Base-by-base conservation (phyloP, 1,140 invertebrate species). In the Sycophila sp. region DNA sequence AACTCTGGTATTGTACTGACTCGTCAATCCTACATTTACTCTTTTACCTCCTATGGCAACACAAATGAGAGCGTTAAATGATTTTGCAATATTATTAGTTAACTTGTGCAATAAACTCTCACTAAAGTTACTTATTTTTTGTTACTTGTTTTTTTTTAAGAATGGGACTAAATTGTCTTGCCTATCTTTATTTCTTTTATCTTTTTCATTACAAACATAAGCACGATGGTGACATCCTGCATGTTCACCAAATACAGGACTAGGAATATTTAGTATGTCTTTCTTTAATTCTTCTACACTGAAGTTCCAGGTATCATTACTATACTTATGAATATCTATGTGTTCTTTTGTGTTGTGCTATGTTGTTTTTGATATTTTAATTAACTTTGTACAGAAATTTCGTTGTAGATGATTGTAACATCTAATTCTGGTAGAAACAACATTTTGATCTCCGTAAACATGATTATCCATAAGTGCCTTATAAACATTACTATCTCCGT, bases 401-500 rank as follows among this genome's bases (percentile, higher is more conserved):
- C 77, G 55, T 3, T 78, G 55, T 17, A 84, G 45, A 69, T 85
- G 78, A 56, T 81, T 82, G 4, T 32, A 62, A 63, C 80, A 83
- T 71, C 81, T 75, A 42, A 84, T 76, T 79, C 87, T 87, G 72
- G 78, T 73, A 4, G 84, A 76, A 17, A 64, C 59, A 4, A 80
- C 34, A 10, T 45, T 24, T 0, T 78, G 55, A 11, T 75, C 71
- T 47, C 63, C 64, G 55, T 86, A 83, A 2, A 78, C 77, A 30
- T 75, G 72, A 19, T 55, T 53, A 58, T 80, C 67, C 26, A 69
- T 2, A 17, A 87, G 13, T 5, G 11, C 40, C 3, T 42, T 15
- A n/a, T 8, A n/a, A 8, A 42, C n/a, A n/a, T n/a, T n/a, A 42
- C 80, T 81, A 67, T 87, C 87, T 11, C 85, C 83, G 76, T 87